Evolutionary conservation across 2,888 invertebrate genomes (phyloP).

Genomic region (Eupithecia abbreviata): DNA sequence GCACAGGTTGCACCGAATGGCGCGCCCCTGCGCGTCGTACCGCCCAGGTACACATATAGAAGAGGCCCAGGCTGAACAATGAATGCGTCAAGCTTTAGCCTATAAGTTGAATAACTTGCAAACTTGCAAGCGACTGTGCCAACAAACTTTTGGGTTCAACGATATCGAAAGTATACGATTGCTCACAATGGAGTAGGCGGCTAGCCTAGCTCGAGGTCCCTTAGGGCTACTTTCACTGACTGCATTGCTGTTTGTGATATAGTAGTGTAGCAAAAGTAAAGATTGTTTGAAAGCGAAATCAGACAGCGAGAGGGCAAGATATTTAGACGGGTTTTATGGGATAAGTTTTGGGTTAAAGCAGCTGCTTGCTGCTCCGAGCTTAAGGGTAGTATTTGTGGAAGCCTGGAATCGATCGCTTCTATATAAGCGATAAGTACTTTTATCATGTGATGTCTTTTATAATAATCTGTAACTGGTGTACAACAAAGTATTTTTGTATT

Average conservation of each 20-base stretch:
- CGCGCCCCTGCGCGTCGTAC: too few species aligned
- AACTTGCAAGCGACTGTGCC: conserved; percentile 16
- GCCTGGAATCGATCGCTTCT: too few species aligned
- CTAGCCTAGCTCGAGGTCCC: conserved; percentile 29
- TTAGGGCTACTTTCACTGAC: conserved; percentile 30
- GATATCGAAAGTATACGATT: conserved; percentile 27
- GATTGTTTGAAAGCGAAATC: background rate
- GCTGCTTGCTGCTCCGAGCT: too few species aligned
- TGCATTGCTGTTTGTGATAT: conserved; percentile 4
- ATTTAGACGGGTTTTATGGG: background rate
- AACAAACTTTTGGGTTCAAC: conserved; percentile 22
- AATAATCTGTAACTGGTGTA: too few species aligned
- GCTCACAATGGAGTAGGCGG: conserved; percentile 21
- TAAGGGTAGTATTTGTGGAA: background rate
- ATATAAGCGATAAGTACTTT: too few species aligned
- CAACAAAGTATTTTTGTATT: too few species aligned
- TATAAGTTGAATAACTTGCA: background rate
- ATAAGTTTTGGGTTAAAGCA: background rate
- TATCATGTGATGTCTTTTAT: too few species aligned
- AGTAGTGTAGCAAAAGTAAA: background rate
- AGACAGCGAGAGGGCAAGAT: background rate
- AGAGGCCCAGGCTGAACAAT: too few species aligned
- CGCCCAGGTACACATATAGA: too few species aligned
- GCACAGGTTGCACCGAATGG: too few species aligned
- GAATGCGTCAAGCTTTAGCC: background rate